These are phyloP conservation scores for Protodeltote pygarga DNA, from an alignment of 2,888 invertebrate species.

Conservation along the genomic window DNA sequence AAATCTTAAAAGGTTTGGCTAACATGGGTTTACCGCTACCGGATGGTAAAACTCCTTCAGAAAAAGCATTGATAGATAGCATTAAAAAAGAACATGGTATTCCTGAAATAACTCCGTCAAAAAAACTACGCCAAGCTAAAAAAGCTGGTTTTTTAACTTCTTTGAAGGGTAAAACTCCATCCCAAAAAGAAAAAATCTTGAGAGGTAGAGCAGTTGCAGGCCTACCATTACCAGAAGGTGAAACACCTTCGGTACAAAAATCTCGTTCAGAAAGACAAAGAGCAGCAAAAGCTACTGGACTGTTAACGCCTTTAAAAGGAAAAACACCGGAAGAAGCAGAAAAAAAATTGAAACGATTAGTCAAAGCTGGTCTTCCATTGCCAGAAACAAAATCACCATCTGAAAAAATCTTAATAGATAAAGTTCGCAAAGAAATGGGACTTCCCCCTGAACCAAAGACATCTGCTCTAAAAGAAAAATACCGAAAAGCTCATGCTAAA, in stretches of 20 bases:
- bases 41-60: slow-evolving; percentile 6
- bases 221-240: slow-evolving; percentile 7
- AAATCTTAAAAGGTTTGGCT: slow-evolving; percentile 12
- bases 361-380: slow-evolving; percentile 38
- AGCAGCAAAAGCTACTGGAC: slow-evolving; percentile 20
- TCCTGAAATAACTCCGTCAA: background rate
- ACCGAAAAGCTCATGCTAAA: slow-evolving; percentile 1
- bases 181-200: slow-evolving; percentile 6
- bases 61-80: slow-evolving; percentile 7
- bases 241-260: too few species aligned
- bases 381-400: slow-evolving; percentile 20
- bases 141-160: background rate
- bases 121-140: slow-evolving; percentile 2
- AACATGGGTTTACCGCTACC: slow-evolving; percentile 19
- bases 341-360: slow-evolving; percentile 48
- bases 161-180: slow-evolving; percentile 2
- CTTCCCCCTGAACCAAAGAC: slow-evolving; percentile 20
- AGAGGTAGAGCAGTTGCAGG: background rate
- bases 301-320: slow-evolving; percentile 27
- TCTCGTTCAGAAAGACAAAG: slow-evolving; percentile 24
- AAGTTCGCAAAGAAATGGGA: slow-evolving; percentile 9
- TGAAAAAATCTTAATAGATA: slow-evolving; percentile 13
- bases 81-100: background rate
- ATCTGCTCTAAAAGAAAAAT: slow-evolving; percentile 11
- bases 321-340: slow-evolving; percentile 51